Evolutionary conservation across 2,797 vertebrate genomes (phyloP), one percentile per base, ranked within the genome.

Genomic region (Schizothorax lantsangensis): DNA sequence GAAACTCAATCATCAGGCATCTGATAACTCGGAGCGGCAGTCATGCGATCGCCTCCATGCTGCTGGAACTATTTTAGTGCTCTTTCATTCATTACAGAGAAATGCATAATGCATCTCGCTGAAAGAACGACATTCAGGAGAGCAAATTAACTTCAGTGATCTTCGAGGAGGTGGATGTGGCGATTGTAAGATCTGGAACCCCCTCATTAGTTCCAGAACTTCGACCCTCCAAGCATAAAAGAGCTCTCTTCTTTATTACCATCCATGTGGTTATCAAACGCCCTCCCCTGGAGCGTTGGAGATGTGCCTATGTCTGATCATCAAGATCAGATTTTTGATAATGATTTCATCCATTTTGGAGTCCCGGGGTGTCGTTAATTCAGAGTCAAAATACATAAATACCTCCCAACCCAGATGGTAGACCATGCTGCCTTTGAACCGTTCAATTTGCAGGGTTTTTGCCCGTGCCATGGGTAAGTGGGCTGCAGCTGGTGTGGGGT

Each of bases 401-500:
- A 92, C 89, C 92, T 90, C 83, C 75, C 75, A 90, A 90, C 91
- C 92, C 95, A 96, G 95, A 96, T 95, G 95, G 95, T 92, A 92
- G 87, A 92, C 90, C 91, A 90, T 91, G 91, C 91, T 86, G 91
- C 91, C 92, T 92, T 92, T 95, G 93, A 95, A 95, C 93, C 93
- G 89, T 95, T 94, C 94, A 94, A 96, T 95, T 95, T 93, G 90
- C 82, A 90, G 93, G 93, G 92, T 93, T 94, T 95, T 92, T 93
- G 92, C 91, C 90, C 91, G 87, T 95, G 93, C 93, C 93, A 94
- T 90, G 94, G 94, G 93, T 95, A 93, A 93, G 91, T 92, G 93
- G 91, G 93, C 92, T 95, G 92, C 95, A 95, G 93, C 94, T 95
- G 95, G 93, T 92, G 85, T 81, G 80, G 79, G 86, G 88, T 84